Evolutionary conservation across 2,797 vertebrate species (phyloP), one percentile per base, ranked within the genome.

Genomic region (Typhlichthys eigenmanni): DNA sequence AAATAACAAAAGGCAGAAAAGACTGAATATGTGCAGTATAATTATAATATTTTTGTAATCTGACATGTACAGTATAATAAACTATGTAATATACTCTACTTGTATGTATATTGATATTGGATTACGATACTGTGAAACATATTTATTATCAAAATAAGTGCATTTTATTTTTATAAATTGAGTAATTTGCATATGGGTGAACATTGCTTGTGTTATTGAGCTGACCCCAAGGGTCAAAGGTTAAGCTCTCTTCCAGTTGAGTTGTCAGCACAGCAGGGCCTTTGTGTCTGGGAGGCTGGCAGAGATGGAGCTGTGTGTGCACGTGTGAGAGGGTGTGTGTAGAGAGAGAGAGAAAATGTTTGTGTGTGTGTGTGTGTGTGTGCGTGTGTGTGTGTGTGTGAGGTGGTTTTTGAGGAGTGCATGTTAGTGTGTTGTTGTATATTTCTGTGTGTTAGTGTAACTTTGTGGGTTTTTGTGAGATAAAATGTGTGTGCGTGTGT

Each of bases 201-300:
- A 78, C 76, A 75, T 81, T 72, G 74, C 81, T 68, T 47, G 85
- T 85, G 80, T 85, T 89, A 90, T 91, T 92, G 87, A 88, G 78
- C 74, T 89, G 91, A 92, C 90, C 90, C 72, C 55, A 1, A 68
- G 73, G 90, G 85, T 89, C 78, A 90, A 80, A 91, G 91, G 89
- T 90, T 89, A 90, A 89, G 85, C 89, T 88, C 79, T 82, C 87
- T 90, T 89, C 86, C 90, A 91, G 92, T 89, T 91, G 89, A 92
- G 88, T 91, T 92, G 90, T 93, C 91, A 89, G 86, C 87, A 77
- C 91, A 91, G 89, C 88, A 73, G 88, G 88, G 74, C 89, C 76
- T 83, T 92, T 93, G 91, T 93, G 90, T 88, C 71, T 59, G 53
- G 66, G 65, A 77, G 76, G 76, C 80, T 70, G 84, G 79, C 66